Percentiles rank a stretch among this genome's conserved stretches.
Evolutionary conservation across 2,888 invertebrate genomes (phyloP).

Genomic region (Tenthredo notha): DNA sequence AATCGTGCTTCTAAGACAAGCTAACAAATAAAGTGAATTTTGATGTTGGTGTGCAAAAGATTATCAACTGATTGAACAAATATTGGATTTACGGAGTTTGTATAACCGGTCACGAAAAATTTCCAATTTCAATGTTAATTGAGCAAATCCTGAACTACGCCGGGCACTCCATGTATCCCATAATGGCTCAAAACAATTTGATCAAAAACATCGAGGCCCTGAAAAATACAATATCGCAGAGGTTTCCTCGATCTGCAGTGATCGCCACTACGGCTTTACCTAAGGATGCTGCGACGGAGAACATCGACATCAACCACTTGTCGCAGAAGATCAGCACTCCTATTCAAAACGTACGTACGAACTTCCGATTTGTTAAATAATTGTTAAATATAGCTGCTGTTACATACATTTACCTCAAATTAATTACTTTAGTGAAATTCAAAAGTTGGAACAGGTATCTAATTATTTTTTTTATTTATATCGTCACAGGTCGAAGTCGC

Average conservation of each 20-base stretch:
- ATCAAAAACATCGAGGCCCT: slow-evolving; percentile 63
- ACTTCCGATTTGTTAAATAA: not conserved
- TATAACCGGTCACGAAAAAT: not conserved
- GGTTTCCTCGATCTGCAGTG: slow-evolving; percentile 60
- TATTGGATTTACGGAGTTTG: slow-evolving; percentile 24
- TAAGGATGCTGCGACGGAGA: slow-evolving; percentile 65
- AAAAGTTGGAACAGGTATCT: not conserved
- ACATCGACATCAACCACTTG: slow-evolving; percentile 67
- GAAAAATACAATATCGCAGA: slow-evolving; percentile 56
- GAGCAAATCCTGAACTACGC: slow-evolving; percentile 26
- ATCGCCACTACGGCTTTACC: slow-evolving; percentile 65
- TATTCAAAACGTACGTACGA: slow-evolving; percentile 67
- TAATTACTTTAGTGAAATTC: not conserved
- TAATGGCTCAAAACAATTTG: slow-evolving; percentile 60
- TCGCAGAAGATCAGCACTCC: slow-evolving; percentile 60
- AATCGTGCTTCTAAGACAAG: not conserved
- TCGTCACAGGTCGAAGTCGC: slow-evolving; percentile 66
- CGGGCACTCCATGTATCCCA: slow-evolving; percentile 61
- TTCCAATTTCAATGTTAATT: slow-evolving; percentile 38
- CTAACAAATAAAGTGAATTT: slow-evolving; percentile 8
- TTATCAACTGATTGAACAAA: not conserved
- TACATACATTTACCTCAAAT: not conserved
- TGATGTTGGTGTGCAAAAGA: not conserved
- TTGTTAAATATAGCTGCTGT: not conserved
- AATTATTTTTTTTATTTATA: slow-evolving; percentile 19